Evolutionary conservation across 2,113 vertebrate species (phyloP).

Genomic region (Tyto alba): DNA sequence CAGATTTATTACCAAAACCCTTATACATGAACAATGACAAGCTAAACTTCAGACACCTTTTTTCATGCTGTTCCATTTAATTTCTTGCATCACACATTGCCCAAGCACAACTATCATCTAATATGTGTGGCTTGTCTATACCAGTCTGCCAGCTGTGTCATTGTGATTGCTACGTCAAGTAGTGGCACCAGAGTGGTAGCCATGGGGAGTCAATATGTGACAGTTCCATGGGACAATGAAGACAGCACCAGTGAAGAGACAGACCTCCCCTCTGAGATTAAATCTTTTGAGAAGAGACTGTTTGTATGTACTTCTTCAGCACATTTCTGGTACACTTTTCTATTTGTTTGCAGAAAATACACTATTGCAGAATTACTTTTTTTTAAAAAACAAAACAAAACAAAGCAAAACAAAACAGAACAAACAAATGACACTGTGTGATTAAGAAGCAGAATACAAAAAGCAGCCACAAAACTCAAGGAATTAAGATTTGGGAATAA

Average conservation of each 20-base stretch:
- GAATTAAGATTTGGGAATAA: background rate
- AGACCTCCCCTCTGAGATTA: background rate
- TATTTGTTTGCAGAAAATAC: background rate
- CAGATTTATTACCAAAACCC: background rate
- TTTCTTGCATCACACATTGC: background rate
- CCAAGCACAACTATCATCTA: background rate
- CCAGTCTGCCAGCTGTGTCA: background rate
- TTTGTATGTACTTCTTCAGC: background rate
- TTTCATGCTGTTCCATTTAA: background rate
- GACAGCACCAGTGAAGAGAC: background rate
- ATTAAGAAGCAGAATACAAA: background rate
- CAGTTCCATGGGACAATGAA: background rate
- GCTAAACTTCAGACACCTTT: background rate
- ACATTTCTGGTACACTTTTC: background rate
- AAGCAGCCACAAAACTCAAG: background rate
- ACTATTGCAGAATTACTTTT: background rate
- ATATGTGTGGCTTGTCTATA: background rate
- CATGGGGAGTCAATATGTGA: background rate
- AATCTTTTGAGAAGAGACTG: background rate
- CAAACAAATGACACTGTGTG: background rate
- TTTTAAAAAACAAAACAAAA: background rate
- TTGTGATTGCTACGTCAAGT: background rate
- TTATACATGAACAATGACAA: background rate
- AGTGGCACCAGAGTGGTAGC: background rate
- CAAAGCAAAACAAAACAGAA: background rate